Evolutionary conservation across 1,140 invertebrate species (phyloP), one percentile per base, ranked within the genome.

Genomic region (Geopemphigus sp.): DNA sequence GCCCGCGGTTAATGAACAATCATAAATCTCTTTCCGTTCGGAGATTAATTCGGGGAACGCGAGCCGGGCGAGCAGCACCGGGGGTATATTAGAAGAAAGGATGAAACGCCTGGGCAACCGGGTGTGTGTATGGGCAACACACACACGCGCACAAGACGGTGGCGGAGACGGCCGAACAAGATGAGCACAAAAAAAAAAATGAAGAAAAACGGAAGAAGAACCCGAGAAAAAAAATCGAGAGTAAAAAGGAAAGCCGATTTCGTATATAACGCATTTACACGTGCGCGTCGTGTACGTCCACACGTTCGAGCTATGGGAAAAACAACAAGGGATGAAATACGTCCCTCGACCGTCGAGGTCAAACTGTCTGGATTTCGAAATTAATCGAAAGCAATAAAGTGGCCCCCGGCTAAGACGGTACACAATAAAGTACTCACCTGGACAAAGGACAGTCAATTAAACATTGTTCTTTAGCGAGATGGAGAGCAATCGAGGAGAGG

Each of bases 381-480:
- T 78, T 61, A 78, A 78, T 78, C 74, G 74, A 78, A 78, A 78
- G 56, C 74, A 78, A 78, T 78, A 61, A 78, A 78, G 74, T 61
- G 56, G 74, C 74, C 56, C 56, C 39, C 68, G 50, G 68, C 50
- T 26, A 61, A 26, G 56, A 45, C 17, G 39, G 32, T 29, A 39
- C 39, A 78, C 74, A 78, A 78, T 78, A 61, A 59, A 61, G 74
- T 78, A 78, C 57, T 78, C 74, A 61, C 39, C 74, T 78, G 74
- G 74, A 78, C 74, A 78, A 78, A 78, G 54, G 74, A 78, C 74
- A 78, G 74, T 78, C 74, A 78, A 78, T 78, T 78, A 78, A 78
- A 78, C 74, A 78, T 78, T 78, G 74, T 78, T 78, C 74, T 61
- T 59, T 19, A 15, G 53, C 50, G 72, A 17, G 17, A n/a, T 19